Evolutionary conservation across 2,888 invertebrate species (phyloP).

Genomic region (Scaptomyza reducta): DNA sequence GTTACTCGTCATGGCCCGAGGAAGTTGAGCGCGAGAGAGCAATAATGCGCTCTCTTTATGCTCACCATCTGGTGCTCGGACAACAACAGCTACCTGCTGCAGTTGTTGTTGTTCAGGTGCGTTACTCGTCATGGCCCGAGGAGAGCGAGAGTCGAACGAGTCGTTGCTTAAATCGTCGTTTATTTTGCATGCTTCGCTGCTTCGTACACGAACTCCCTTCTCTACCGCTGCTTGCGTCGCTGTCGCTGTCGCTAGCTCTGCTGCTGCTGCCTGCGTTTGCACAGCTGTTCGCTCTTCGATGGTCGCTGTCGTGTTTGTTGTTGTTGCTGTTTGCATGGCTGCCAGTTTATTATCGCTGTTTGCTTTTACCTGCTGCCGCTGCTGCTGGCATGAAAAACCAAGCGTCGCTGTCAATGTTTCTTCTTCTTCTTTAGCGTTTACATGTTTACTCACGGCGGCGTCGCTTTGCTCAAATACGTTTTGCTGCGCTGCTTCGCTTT

Average conservation of each 20-base stretch:
- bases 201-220: conserved; percentile 15
- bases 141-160: conserved; percentile 65
- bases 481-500: conserved; percentile 56
- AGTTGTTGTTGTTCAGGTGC: conserved; percentile 68
- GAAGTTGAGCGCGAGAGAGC: conserved; percentile 48
- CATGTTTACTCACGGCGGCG: conserved; percentile 57
- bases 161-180: conserved; percentile 54
- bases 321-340: conserved; percentile 42
- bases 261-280: conserved; percentile 51
- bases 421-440: conserved; percentile 25
- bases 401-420: conserved; percentile 45
- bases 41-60: conserved; percentile 8
- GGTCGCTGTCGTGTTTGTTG: conserved; percentile 24
- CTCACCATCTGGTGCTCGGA: conserved; percentile 43
- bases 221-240: conserved; percentile 4
- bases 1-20: conserved; percentile 65
- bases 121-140: conserved; percentile 58
- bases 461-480: conserved; percentile 36
- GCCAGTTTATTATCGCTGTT: conserved; percentile 65
- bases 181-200: conserved; percentile 77
- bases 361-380: conserved; percentile 66
- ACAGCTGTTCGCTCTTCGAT: conserved; percentile 66
- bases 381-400: conserved; percentile 55
- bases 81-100: conserved; percentile 48
- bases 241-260: conserved; percentile 15